A percentile compares a stretch with the other conserved stretches of the same genome.
Evolutionary conservation across 2,797 vertebrate genomes (phyloP).

Genomic region (Aulostomus chinensis): DNA sequence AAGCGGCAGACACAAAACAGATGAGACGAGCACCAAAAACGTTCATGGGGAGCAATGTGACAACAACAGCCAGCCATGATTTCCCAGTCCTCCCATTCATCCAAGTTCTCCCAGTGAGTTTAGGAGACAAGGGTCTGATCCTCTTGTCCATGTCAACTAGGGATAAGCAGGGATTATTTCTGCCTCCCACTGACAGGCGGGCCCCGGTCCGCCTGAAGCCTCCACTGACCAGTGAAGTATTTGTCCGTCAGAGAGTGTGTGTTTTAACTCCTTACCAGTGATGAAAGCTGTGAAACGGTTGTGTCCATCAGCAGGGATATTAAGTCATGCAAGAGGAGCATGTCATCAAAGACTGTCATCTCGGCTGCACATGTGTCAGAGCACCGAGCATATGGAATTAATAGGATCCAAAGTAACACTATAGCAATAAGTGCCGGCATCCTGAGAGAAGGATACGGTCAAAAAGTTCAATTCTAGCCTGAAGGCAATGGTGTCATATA

Average conservation of each 20-base stretch:
- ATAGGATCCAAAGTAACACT: slow-evolving; percentile 69
- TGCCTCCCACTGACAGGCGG: slow-evolving; percentile 34
- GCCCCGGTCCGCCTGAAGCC: slow-evolving; percentile 32
- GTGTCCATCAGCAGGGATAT: slow-evolving; percentile 32
- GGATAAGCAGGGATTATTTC: slow-evolving; percentile 58
- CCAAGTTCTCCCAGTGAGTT: slow-evolving; percentile 30
- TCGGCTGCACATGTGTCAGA: slow-evolving; percentile 62
- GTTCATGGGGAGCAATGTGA: neutral
- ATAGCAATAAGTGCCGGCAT: slow-evolving; percentile 66
- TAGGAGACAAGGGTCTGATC: slow-evolving; percentile 48
- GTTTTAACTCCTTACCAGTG: slow-evolving; percentile 27
- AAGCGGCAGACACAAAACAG: too few relatives aligned
- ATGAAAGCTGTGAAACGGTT: slow-evolving; percentile 14
- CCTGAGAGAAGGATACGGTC: slow-evolving; percentile 65
- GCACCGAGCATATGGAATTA: slow-evolving; percentile 67
- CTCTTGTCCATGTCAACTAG: slow-evolving; percentile 41
- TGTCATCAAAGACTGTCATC: slow-evolving; percentile 63
- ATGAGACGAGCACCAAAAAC: neutral
- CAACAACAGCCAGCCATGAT: neutral
- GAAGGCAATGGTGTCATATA: slow-evolving; percentile 58
- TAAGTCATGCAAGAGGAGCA: slow-evolving; percentile 55
- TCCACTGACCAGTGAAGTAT: slow-evolving; percentile 42
- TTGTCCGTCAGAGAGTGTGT: slow-evolving; percentile 32
- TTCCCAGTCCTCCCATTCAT: slow-evolving; percentile 8
- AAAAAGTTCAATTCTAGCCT: slow-evolving; percentile 66